Base-by-base conservation (phyloP, 2,113 vertebrate species). In the Nerophis lumbriciformis region DNA sequence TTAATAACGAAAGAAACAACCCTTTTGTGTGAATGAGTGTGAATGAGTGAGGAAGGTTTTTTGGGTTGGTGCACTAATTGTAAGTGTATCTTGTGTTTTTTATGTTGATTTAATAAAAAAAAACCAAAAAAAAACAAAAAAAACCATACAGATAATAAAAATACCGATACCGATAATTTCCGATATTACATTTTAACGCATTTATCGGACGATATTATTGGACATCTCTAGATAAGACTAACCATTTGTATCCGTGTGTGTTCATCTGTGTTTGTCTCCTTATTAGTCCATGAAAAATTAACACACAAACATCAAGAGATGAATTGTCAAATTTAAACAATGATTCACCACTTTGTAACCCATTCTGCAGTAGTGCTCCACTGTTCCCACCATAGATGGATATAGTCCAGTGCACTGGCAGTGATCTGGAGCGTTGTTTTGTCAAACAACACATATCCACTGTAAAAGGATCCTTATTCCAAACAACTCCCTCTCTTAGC, bases 321-420 rank as follows among this genome's bases (percentile, higher is more conserved):
- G 60, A 15, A 59, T 15, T 13, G 38, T 63, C 14, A 7, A 5
- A 28, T n/a, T 16, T 16, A 35, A 42, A 3, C 39, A 21, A 21
- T 57, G 55, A 57, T 76, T 86, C 79, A 83, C n/a, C 13, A n/a
- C 51, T 68, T 54, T 52, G 53, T 53, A 49, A 44, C n/a, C 7
- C 55, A 68, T 64, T 72, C 63, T 52, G 21, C 44, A 4, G 54
- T n/a, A 65, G 45, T 48, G 38, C 16, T 57, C 16, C 39, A 21
- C 39, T 69, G 63, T 48, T 59, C 61, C 68, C 61, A 72, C 83
- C 84, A 81, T 83, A 88, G 71, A 88, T 71, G 86, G 86, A 63
- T 65, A 81, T 57, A n/a, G 47, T 60, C 61, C 76, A 51, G 55
- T 55, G 49, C 36, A 59, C 10, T 45, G 35, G 21, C 9, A 58